These are phyloP conservation scores for Menura novaehollandiae DNA, from an alignment of 2,113 vertebrate genomes.

Conservation along the genomic window DNA sequence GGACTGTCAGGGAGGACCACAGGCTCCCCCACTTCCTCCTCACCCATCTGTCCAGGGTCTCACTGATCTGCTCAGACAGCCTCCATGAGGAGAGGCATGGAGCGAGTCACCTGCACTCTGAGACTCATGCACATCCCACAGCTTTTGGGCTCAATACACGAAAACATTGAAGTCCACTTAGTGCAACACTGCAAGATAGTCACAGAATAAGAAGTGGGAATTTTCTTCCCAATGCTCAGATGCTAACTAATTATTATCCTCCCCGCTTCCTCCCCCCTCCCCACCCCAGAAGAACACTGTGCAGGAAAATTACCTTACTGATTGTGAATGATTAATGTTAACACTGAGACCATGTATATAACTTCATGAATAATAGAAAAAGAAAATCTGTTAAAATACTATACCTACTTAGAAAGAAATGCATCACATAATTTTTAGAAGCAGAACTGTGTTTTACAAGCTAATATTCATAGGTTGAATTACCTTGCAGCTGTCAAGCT, in stretches of 20 bases:
- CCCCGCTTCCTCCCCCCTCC: no score
- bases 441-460: not conserved
- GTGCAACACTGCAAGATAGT: not conserved
- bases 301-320: not conserved
- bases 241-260: not conserved
- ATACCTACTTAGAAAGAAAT: not conserved
- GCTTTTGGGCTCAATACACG: not conserved
- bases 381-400: not conserved
- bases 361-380: not conserved
- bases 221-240: not conserved
- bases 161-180: not conserved
- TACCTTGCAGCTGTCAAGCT: not conserved
- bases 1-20: fast-evolving
- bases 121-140: not conserved
- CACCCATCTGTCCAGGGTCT: not conserved
- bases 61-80: not conserved
- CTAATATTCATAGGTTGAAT: not conserved
- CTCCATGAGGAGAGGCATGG: not conserved
- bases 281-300: not conserved
- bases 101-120: not conserved
- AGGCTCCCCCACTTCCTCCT: not conserved
- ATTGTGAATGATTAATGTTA: not conserved
- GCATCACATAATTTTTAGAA: not conserved
- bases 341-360: not conserved
- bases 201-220: not conserved